Evolutionary conservation across 1,140 invertebrate species (phyloP).

Genomic region (Sinonovacula constricta): DNA sequence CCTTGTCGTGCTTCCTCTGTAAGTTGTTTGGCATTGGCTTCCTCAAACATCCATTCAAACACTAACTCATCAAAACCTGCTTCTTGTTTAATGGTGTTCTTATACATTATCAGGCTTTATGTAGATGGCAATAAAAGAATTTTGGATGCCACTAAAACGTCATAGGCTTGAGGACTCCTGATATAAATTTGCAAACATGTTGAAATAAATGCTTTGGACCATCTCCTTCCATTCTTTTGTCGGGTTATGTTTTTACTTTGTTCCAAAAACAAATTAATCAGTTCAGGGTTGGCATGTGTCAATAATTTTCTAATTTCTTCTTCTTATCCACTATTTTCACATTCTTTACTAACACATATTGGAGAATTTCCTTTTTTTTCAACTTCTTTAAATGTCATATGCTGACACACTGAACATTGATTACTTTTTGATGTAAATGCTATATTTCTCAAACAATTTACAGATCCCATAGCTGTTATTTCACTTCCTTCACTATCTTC

Average conservation of each 20-base stretch:
- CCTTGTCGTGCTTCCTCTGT: constrained; percentile 26
- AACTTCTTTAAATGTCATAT: neutral
- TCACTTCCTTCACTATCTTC: neutral
- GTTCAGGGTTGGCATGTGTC: constrained; percentile 1
- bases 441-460: neutral
- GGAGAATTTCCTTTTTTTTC: neutral
- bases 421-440: neutral
- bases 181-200: constrained; percentile 30
- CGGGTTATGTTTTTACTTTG: constrained; percentile 15
- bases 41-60: constrained; percentile 51
- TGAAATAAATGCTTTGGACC: constrained; percentile 16
- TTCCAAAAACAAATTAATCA: constrained; percentile 1
- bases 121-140: constrained; percentile 18
- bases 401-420: constrained; percentile 13
- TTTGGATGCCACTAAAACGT: neutral
- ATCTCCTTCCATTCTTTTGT: constrained; percentile 27
- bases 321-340: neutral
- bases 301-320: constrained; percentile 10
- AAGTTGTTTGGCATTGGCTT: constrained; percentile 30
- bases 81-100: constrained; percentile 51
- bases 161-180: constrained; percentile 37
- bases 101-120: constrained; percentile 34
- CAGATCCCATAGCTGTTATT: constrained; percentile 6
- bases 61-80: constrained; percentile 44
- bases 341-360: neutral